These are phyloP conservation scores for Paraplagusia blochii DNA, from an alignment of 2,113 vertebrate genomes.

Conservation along the genomic window DNA sequence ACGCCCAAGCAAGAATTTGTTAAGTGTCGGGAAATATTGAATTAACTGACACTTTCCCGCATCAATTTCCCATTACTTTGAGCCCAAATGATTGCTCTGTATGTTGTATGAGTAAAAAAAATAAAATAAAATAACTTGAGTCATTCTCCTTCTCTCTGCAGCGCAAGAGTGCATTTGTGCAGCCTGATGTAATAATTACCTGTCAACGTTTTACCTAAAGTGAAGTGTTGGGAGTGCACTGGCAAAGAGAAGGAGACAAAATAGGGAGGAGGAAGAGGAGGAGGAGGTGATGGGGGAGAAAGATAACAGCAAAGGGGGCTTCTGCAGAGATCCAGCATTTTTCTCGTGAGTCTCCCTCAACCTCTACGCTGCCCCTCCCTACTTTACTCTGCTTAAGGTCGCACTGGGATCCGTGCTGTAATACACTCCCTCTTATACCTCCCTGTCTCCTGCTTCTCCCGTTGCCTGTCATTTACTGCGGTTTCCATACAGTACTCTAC, in stretches of 20 bases:
- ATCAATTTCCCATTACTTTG: background rate
- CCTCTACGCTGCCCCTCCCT: background rate
- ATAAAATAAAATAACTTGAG: background rate
- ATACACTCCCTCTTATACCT: conserved; percentile 5
- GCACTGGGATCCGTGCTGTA: conserved; percentile 14
- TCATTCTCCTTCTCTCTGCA: background rate
- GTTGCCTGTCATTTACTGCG: conserved; percentile 19
- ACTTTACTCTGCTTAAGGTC: conserved; percentile 35
- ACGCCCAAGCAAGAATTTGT: background rate
- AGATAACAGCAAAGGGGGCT: conserved; percentile 20
- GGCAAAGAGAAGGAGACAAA: conserved; percentile 2
- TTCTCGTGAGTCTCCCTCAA: conserved; percentile 1
- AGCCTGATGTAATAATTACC: conserved; percentile 31
- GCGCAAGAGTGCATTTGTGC: conserved; percentile 4
- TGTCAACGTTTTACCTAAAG: conserved; percentile 27
- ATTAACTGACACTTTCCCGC: conserved; percentile 3
- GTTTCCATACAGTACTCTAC: background rate
- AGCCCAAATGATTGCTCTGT: background rate
- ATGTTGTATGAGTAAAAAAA: conserved; percentile 6
- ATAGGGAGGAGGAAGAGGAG: background rate
- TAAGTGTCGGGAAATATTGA: background rate
- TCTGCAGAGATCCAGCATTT: background rate
- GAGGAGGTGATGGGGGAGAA: conserved; percentile 11
- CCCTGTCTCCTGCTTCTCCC: background rate
- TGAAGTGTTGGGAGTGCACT: conserved; percentile 3